These are phyloP conservation scores for Poeciliopsis turrubarensis DNA, from an alignment of 2,113 vertebrate species.

Conservation along the genomic window DNA sequence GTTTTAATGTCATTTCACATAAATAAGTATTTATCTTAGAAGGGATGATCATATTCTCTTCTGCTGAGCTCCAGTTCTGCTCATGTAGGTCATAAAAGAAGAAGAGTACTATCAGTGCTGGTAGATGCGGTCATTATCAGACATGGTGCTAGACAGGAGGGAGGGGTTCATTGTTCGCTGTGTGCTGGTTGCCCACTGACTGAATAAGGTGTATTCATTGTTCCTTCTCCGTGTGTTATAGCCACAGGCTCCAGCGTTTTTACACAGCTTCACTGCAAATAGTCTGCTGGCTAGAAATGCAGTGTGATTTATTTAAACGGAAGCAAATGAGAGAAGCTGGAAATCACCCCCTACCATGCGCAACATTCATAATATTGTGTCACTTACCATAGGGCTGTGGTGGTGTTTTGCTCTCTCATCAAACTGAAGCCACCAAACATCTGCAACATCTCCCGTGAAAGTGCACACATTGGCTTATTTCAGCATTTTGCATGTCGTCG, in stretches of 20 bases:
- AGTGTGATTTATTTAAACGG: constrained; percentile 18
- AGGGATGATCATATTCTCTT: constrained; percentile 56
- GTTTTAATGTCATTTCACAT: background rate
- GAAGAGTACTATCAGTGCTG: constrained; percentile 55
- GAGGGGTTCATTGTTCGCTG: constrained; percentile 72
- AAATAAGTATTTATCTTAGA: background rate
- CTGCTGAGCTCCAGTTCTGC: constrained; percentile 51
- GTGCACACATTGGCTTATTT: background rate
- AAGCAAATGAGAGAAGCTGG: constrained; percentile 26
- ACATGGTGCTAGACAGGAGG: constrained; percentile 67
- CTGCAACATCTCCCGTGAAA: constrained; percentile 5
- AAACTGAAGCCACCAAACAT: constrained; percentile 12
- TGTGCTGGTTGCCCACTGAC: constrained; percentile 55
- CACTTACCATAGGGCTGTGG: constrained; percentile 30
- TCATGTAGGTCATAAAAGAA: constrained; percentile 69
- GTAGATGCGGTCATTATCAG: constrained; percentile 75
- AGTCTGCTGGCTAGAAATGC: constrained; percentile 25
- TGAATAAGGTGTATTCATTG: constrained; percentile 77
- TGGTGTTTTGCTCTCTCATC: constrained; percentile 22
- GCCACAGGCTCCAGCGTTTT: constrained; percentile 44
- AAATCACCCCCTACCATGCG: constrained; percentile 30
- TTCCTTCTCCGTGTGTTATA: constrained; percentile 52
- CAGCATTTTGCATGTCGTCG: constrained; percentile 1
- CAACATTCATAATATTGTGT: constrained; percentile 42
- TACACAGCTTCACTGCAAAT: constrained; percentile 5